Base-by-base conservation (phyloP, 2,797 vertebrate species). In the Anniella stebbinsi region DNA sequence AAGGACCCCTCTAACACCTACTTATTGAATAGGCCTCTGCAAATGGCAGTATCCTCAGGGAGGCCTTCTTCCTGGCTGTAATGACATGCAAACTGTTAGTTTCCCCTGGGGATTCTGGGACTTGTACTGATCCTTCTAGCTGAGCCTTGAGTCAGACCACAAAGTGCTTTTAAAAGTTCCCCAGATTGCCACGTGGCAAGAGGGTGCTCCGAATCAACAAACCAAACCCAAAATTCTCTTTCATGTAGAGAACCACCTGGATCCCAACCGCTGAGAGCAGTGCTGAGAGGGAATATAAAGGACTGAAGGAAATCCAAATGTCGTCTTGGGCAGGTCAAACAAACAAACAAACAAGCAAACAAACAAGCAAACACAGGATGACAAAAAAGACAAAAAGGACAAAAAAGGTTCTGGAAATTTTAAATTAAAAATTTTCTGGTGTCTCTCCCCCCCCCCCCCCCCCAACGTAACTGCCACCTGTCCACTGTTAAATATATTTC, bases 401-500 rank as follows among this genome's bases (percentile, higher is more conserved):
- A 94, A 77, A 41, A 93, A 41, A 73, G 92, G 90, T 92, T 93
- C 89, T 92, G 93, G 86, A 93, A 94, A 88, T 91, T 83, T 82
- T 23, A 89, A 38, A 92, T 87, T 70, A 93, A 85, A 21, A 0
- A 57, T 15, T 77, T 80, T 23, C 89, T 51, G 72, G 23, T 41
- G 9, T 91, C 45, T n/a, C n/a, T n/a, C n/a, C n/a, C n/a, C n/a
- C n/a, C n/a, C n/a, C n/a, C n/a, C n/a, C n/a, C n/a, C n/a, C n/a
- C n/a, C n/a, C n/a, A n/a, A 63, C 3, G 4, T 67, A 72, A 83
- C 75, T 80, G 85, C 60, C 67, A 87, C 36, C 1, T 9, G 7
- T 2, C 70, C 60, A 33, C 2, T 4, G 8, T 63, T 82, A 85
- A 90, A 93, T 86, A 91, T 57, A 76, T 2, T 92, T 92, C 51